Evolutionary conservation across 2,797 vertebrate species (phyloP).

Genomic region (Brachyalestes nurse): DNA sequence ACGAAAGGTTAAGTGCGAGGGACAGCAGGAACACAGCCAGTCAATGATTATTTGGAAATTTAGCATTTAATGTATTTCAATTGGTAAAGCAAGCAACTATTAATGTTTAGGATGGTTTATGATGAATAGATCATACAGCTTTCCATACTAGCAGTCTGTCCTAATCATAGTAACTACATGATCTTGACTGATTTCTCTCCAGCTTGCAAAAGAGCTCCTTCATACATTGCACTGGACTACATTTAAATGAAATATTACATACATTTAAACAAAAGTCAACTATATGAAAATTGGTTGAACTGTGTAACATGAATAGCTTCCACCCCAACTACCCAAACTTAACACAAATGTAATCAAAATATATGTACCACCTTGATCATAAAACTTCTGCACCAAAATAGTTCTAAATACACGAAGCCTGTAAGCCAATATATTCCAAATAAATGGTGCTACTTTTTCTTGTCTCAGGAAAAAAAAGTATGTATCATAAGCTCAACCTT

Average conservation of each 20-base stretch:
- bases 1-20: slow-evolving; percentile 12
- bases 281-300: no score
- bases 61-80: neutral
- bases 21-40: slow-evolving; percentile 13
- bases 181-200: neutral
- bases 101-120: neutral
- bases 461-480: neutral
- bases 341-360: no score
- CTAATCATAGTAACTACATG: neutral
- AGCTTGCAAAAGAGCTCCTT: neutral
- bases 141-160: neutral
- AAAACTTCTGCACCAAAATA: no score
- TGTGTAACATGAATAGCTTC: no score
- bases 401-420: no score
- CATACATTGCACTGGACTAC: neutral
- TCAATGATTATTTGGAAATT: slow-evolving; percentile 17
- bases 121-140: neutral
- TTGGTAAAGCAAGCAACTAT: neutral
- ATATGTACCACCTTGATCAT: no score
- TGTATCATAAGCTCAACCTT: neutral
- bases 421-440: neutral
- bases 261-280: no score
- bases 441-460: neutral
- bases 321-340: no score
- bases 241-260: no score